These are phyloP conservation scores for Enteromius afrohamiltoni DNA, from an alignment of 2,797 vertebrate genomes.

Conservation along the genomic window DNA sequence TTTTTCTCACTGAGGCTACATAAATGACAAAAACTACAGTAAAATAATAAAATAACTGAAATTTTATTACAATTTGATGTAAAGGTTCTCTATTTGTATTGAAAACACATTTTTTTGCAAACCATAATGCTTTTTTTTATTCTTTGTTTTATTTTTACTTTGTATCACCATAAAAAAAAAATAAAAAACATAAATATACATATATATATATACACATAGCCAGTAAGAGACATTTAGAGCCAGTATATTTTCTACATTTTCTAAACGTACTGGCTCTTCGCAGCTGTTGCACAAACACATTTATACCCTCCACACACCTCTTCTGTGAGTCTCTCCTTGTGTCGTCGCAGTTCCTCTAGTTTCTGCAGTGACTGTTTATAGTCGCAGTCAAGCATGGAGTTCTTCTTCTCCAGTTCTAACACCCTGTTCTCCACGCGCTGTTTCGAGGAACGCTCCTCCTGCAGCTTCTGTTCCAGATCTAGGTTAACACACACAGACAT, in stretches of 20 bases:
- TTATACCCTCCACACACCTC: slow-evolving; percentile 77
- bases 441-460: slow-evolving; percentile 89
- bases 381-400: slow-evolving; percentile 96
- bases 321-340: slow-evolving; percentile 91
- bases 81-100: background rate
- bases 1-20: background rate
- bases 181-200: too few species aligned
- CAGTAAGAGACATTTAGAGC: background rate
- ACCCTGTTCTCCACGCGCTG: slow-evolving; percentile 92
- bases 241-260: background rate
- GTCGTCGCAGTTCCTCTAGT: slow-evolving; percentile 88
- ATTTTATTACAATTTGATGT: background rate
- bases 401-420: slow-evolving; percentile 93
- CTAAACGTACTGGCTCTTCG: background rate
- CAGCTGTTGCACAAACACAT: background rate
- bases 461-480: slow-evolving; percentile 97
- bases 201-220: background rate
- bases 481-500: slow-evolving; percentile 25
- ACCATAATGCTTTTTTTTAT: background rate
- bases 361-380: slow-evolving; percentile 97
- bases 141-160: too few species aligned
- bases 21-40: background rate
- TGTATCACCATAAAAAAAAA: too few species aligned
- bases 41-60: background rate
- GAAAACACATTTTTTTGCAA: background rate